A percentile compares a stretch with the other conserved stretches of the same genome.
Evolutionary conservation across 2,888 invertebrate species (phyloP).

Genomic region (Xestia c-nigrum): DNA sequence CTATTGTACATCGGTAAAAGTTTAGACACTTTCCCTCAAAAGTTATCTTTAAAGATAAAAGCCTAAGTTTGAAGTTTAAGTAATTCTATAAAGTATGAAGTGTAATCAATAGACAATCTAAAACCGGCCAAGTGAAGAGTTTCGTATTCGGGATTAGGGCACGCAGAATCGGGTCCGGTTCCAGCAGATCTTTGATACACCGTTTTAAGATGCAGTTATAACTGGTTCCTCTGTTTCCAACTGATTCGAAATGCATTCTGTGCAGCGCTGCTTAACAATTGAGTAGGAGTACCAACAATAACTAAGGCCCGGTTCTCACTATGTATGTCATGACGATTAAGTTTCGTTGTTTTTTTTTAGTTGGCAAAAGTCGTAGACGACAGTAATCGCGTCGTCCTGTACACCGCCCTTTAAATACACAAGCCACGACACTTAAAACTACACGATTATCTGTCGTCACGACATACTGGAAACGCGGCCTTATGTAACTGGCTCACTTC

Average conservation of each 20-base stretch:
- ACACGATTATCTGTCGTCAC: too few species aligned
- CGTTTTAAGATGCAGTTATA: background rate
- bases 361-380: too few species aligned
- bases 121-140: background rate
- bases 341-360: too few species aligned
- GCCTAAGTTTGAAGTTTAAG: slow-evolving; percentile 4
- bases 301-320: background rate
- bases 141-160: background rate
- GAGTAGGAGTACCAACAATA: background rate
- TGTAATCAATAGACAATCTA: background rate
- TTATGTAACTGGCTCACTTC: background rate
- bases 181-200: background rate
- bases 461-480: too few species aligned
- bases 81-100: slow-evolving; percentile 16
- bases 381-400: too few species aligned
- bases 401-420: too few species aligned
- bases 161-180: background rate
- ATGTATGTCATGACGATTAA: too few species aligned
- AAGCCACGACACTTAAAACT: too few species aligned
- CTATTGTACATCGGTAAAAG: background rate
- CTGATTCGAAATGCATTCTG: background rate
- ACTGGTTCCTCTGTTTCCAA: background rate
- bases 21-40: slow-evolving; percentile 15
- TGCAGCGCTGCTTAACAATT: background rate
- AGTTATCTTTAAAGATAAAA: background rate